Evolutionary conservation across 2,113 vertebrate genomes (phyloP).

Genomic region (Rhabdornis inornatus): DNA sequence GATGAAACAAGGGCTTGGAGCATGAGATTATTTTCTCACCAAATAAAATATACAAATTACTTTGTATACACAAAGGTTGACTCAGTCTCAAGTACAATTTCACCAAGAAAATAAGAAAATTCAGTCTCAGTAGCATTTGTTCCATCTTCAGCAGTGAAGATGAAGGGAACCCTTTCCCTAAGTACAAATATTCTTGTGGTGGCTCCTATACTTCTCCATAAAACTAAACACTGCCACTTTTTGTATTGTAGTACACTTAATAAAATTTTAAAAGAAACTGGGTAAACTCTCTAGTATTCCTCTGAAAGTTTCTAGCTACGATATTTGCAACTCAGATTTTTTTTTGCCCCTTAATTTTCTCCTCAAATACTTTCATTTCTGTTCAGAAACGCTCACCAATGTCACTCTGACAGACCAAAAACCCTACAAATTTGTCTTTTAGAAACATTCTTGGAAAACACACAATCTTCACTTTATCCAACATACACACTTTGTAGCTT

Average conservation of each 20-base stretch:
- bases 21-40: background rate
- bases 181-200: background rate
- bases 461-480: background rate
- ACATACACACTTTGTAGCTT: constrained; percentile 34
- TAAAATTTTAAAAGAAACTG: background rate
- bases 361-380: background rate
- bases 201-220: background rate
- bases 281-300: background rate
- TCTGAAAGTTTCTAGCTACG: background rate
- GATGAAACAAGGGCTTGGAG: background rate
- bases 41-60: background rate
- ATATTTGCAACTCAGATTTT: background rate
- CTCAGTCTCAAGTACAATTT: background rate
- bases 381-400: background rate
- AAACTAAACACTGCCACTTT: background rate
- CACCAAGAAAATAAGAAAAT: background rate
- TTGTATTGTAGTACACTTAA: background rate
- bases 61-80: background rate
- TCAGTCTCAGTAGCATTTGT: background rate
- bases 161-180: background rate
- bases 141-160: background rate
- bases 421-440: background rate
- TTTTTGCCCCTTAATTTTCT: background rate
- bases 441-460: constrained; percentile 6
- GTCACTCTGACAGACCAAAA: background rate